Base-by-base conservation (phyloP, 2,113 vertebrate genomes). In the Albula glossodonta region DNA sequence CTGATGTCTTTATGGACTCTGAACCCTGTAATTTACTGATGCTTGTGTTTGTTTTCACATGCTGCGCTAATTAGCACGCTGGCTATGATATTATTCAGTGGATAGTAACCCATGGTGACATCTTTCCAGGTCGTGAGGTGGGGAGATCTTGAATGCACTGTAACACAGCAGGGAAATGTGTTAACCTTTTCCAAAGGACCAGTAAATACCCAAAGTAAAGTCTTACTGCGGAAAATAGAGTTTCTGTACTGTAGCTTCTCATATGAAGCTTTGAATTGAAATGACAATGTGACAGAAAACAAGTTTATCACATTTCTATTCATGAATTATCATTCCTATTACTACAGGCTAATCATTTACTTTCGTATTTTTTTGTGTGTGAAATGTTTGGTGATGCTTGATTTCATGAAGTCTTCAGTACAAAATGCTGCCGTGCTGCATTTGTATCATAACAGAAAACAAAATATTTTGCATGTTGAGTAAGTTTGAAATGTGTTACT, bases 141-240 rank as follows among this genome's bases (percentile, higher is more conserved):
- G 51, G 2, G 19, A 78, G 51, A 5, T 48, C 31, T 51, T 78
- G 12, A 15, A 19, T 84, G 63, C 82, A 48, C 70, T 84, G 70
- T 84, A 25, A n/a, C 66, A 13, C 66, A 77, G 66, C 83, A 41
- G 74, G 83, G 74, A 53, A 52, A n/a, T 41, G 66, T 78, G 51
- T 78, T 78, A 51, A 84, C 66, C 83, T 78, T 85, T 85, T 80
- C 78, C 78, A 13, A 6, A 8, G 52, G 56, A 60, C 13, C 48
- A 66, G 53, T 78, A 85, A 22, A 49, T 48, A 79, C 31, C 5
- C 17, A 79, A 79, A 3, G 1, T 48, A 25, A n/a, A n/a, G 77
- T 84, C 56, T 48, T 56, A 52, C 70, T 57, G 2, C 51, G 11
- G 8, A 1, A 22, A n/a, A 2, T 74, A 8, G 9, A 31, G n/a